Conservation (phyloP, 2,113 vertebrate genomes). For the Mesembrinibis cayennensis region DNA sequence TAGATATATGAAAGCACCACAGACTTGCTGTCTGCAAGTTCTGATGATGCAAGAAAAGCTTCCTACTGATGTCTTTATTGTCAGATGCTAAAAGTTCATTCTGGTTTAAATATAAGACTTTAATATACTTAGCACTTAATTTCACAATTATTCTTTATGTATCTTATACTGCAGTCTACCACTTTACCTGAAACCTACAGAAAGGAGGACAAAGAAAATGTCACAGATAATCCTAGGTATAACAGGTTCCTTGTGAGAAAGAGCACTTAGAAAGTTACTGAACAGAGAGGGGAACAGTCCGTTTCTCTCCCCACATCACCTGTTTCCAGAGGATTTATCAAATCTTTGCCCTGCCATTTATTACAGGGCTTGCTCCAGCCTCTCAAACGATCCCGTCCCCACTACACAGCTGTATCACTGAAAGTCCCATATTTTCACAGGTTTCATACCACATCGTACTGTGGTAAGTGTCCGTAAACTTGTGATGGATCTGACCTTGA, state of each 20-base stretch:
- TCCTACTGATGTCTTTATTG: not conserved
- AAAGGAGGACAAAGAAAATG: not conserved
- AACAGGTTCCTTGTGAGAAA: not conserved
- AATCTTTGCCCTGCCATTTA: not conserved
- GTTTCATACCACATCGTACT: not conserved
- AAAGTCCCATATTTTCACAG: not conserved
- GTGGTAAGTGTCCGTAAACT: not conserved
- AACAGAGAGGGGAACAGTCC: not conserved
- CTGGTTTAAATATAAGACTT: not conserved
- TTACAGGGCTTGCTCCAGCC: not conserved
- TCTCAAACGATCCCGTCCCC: not conserved
- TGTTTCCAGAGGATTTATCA: not conserved
- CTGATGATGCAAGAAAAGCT: not conserved
- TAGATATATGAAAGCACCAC: not conserved
- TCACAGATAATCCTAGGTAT: not conserved
- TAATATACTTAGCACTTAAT: not conserved
- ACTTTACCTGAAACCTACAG: not conserved
- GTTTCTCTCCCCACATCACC: rapidly evolving
- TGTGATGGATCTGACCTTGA: not conserved
- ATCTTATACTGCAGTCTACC: not conserved
- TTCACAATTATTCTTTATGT: not conserved
- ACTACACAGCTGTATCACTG: not conserved
- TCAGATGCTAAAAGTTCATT: not conserved
- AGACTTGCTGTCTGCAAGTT: not conserved
- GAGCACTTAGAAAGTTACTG: not conserved